phyloP scores from a whole-genome alignment of 1,140 invertebrate species.

The Alviniconcha marisindica region DNA sequence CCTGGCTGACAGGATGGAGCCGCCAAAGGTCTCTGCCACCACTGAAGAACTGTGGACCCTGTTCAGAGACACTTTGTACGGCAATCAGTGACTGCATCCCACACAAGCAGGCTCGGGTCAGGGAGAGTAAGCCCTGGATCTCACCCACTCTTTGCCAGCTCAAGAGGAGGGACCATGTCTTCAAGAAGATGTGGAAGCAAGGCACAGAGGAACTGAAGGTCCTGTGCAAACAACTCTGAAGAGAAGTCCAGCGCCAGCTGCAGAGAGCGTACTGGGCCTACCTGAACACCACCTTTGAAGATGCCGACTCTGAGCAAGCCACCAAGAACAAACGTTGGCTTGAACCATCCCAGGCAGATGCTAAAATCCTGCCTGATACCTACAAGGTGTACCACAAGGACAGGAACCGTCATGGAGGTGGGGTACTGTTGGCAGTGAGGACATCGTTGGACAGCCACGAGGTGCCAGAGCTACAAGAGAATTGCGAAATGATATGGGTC shows the following conservation, averaged over 20 bases:
- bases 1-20: neutral
- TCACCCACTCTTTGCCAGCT: too few species aligned
- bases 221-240: neutral
- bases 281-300: too few species aligned
- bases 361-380: neutral
- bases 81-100: neutral
- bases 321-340: too few species aligned
- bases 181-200: too few species aligned
- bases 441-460: neutral
- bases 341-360: neutral
- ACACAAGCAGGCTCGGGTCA: neutral
- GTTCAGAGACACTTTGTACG: neutral
- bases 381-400: conserved; percentile 7
- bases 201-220: neutral
- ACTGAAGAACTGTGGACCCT: neutral
- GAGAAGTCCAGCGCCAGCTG: too few species aligned
- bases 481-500: neutral
- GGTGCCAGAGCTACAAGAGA: neutral
- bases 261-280: too few species aligned
- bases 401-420: neutral
- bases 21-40: neutral
- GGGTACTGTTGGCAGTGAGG: neutral
- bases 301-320: too few species aligned
- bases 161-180: too few species aligned
- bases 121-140: neutral